Evolutionary conservation across 1,140 invertebrate genomes (phyloP).

Genomic region (Hylaeus volcanicus): DNA sequence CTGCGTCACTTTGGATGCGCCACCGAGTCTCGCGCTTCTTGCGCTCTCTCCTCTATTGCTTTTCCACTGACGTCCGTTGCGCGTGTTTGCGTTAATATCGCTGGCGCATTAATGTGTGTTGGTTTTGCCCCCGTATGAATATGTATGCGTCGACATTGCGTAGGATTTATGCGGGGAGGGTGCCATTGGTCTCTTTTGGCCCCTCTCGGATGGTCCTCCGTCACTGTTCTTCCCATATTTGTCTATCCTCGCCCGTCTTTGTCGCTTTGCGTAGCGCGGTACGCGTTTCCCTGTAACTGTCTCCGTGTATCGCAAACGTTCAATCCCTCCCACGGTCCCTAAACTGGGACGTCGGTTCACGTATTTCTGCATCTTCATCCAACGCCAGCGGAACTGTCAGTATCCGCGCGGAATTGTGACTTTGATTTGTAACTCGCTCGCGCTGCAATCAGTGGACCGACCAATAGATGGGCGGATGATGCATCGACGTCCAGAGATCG

Average conservation of each 20-base stretch:
- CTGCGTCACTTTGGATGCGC: no score
- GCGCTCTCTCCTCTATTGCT: neutral
- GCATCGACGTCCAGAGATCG: constrained; percentile 50
- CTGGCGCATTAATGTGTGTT: constrained; percentile 32
- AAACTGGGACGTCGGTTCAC: constrained; percentile 11
- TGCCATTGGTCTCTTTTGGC: constrained; percentile 5
- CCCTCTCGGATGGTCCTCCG: neutral
- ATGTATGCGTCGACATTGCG: constrained; percentile 43
- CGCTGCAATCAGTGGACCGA: constrained; percentile 53
- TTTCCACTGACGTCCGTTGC: neutral
- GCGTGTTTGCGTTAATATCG: constrained; percentile 41
- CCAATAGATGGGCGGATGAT: constrained; percentile 51
- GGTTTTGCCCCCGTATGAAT: constrained; percentile 42
- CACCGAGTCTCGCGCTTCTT: neutral
- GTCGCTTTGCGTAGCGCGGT: neutral
- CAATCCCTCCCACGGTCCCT: neutral
- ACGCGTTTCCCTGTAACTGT: neutral
- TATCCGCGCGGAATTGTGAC: constrained; percentile 40
- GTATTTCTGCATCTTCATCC: constrained; percentile 37
- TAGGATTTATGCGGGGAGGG: constrained; percentile 34
- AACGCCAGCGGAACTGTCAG: constrained; percentile 13
- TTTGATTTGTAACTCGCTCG: constrained; percentile 64
- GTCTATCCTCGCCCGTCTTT: neutral
- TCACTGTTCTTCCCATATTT: neutral
- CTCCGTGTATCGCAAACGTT: no score